Percentiles rank a stretch among this genome's conserved stretches.
Evolutionary conservation across 2,113 vertebrate genomes (phyloP).

Genomic region (Xyrauchen texanus): DNA sequence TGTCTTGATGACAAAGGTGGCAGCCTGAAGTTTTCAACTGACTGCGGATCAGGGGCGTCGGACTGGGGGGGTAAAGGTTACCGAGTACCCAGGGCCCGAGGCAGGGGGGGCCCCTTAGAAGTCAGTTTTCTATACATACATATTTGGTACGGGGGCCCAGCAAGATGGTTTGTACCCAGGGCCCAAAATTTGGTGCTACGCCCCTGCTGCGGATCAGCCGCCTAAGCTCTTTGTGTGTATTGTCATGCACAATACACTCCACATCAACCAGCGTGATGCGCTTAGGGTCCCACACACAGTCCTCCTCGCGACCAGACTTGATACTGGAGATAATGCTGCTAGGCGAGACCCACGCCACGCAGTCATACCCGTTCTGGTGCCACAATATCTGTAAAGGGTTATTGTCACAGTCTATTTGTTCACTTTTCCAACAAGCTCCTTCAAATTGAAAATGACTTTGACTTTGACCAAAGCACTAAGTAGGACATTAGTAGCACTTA

Average conservation of each 20-base stretch:
- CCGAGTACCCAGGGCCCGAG: too few relatives aligned
- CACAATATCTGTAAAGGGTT: conserved; percentile 55
- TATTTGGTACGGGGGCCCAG: too few relatives aligned
- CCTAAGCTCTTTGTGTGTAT: conserved; percentile 40
- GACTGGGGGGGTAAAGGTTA: too few relatives aligned
- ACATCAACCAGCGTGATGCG: conserved; percentile 54
- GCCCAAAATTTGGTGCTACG: too few relatives aligned
- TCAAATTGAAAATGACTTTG: conserved; percentile 59
- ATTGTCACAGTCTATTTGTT: conserved; percentile 56
- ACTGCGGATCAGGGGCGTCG: conserved; percentile 35
- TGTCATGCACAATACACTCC: conserved; percentile 46
- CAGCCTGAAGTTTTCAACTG: neutral
- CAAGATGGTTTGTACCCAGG: too few relatives aligned
- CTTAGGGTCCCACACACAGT: conserved; percentile 62
- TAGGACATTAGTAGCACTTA: too few relatives aligned
- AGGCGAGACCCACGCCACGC: conserved; percentile 60
- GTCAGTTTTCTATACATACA: too few relatives aligned
- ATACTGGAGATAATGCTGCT: conserved; percentile 45
- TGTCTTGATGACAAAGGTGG: conserved; percentile 20
- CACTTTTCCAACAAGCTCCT: conserved; percentile 57
- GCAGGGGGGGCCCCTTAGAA: too few relatives aligned
- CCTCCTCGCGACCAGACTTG: conserved; percentile 56
- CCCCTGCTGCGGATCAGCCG: conserved; percentile 30
- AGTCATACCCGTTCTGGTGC: conserved; percentile 58
- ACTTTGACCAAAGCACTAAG: too few relatives aligned